Base-by-base conservation (phyloP, 2,113 vertebrate genomes). In the Lota lota region DNA sequence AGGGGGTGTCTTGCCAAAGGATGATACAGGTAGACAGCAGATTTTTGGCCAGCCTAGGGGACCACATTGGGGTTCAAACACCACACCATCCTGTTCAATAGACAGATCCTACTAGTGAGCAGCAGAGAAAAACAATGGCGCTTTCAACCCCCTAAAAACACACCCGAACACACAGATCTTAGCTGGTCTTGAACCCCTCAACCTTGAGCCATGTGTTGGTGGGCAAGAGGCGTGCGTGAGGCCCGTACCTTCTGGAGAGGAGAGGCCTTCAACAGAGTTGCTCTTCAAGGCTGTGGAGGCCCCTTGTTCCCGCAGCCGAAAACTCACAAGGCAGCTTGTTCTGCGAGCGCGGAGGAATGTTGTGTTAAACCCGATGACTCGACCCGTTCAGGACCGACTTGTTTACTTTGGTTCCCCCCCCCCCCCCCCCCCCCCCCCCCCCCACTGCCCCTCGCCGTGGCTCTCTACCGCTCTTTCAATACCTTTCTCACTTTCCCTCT, bases 301-400 rank as follows among this genome's bases (percentile, higher is more conserved):
- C 75, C 83, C 88, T 84, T 83, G 77, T 79, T 85, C 81, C 76
- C 76, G 75, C 74, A 78, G 72, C 75, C 76, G 64, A 47, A 14
- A 47, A 73, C 76, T 87, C 86, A 90, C 87, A 89, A 85, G 86
- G 85, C 67, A 53, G 77, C 85, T 85, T 89, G 84, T 89, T 88
- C 83, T 78, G 54, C 16, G 28, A 79, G 85, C 72, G 69, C 79
- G 76, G 74, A 82, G 89, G 89, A 93, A 91, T 92, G 90, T 91
- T 92, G 91, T 93, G 76, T 86, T 92, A 90, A 92, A 91, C 91
- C 77, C 86, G 76, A 68, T 90, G 88, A 90, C 91, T 90, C 85
- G 63, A 63, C 66, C 78, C 70, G 76, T 82, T 88, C 81, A 83
- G 63, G 77, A 82, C 83, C 76, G 88, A 83, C 73, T 67, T 91